Evolutionary conservation across 2,113 vertebrate genomes (phyloP).

Genomic region (Callaeas wilsoni): DNA sequence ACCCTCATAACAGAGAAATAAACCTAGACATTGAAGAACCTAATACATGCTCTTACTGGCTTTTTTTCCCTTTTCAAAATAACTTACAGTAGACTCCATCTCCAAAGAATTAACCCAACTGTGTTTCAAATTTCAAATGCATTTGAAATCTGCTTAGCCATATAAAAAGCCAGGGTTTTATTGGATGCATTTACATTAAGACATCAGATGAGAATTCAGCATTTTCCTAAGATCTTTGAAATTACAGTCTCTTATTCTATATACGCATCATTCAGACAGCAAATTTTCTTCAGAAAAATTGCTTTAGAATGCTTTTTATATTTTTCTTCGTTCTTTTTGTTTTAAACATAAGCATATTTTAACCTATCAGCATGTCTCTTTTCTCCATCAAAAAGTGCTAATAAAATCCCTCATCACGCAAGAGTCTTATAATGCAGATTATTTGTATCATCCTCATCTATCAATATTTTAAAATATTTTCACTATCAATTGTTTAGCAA

Average conservation of each 20-base stretch:
- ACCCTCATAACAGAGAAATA: background rate
- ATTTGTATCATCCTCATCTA: background rate
- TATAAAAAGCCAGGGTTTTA: background rate
- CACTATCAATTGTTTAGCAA: background rate
- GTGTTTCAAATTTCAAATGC: background rate
- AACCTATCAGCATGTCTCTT: background rate
- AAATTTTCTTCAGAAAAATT: conserved; percentile 6
- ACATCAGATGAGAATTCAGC: background rate
- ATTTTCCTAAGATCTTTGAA: background rate
- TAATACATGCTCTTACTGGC: background rate
- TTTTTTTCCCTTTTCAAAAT: background rate
- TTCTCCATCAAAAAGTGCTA: background rate
- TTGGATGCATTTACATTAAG: background rate
- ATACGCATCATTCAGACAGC: background rate
- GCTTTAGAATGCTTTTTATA: background rate
- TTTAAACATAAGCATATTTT: background rate
- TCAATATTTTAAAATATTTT: background rate
- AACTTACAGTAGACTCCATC: background rate
- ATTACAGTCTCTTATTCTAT: background rate
- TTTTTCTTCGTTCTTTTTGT: background rate
- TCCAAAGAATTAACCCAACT: background rate
- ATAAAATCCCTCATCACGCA: background rate
- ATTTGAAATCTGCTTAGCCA: background rate
- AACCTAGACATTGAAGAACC: background rate
- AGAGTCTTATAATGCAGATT: background rate